Base-by-base conservation (phyloP, 2,113 vertebrate species). In the Dissostichus mawsoni region DNA sequence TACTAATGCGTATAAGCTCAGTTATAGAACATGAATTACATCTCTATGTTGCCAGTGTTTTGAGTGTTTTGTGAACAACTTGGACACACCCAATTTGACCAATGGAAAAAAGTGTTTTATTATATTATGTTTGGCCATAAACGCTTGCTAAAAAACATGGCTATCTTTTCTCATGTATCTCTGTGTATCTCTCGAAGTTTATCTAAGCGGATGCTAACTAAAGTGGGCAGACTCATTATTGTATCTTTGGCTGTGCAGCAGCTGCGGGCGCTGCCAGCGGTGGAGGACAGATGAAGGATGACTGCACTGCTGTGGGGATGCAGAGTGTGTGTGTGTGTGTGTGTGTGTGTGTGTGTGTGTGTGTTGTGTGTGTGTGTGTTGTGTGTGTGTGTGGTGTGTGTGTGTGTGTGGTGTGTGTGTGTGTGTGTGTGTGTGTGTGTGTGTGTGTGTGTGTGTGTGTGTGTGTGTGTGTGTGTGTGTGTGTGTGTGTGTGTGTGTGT, bases 261-360 rank as follows among this genome's bases (percentile, higher is more conserved):
- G 83, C 88, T 87, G 83, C 61, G 65, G 75, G 75, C 80, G 17
- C 68, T 72, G 84, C 76, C 75, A 76, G 80, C 18, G 80, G 66
- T 73, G 76, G 56, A 81, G 71, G 76, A 76, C 69, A 58, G 78
- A 81, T 74, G 74, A 82, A 82, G 84, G 70, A 80, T 82, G 89
- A 82, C 69, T 87, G 80, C 69, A n/a, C 47, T 23, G 84, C 78
- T 74, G 36, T 41, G n/a, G 56, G 69, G 23, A 17, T 23, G 69
- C 16, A 76, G 74, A 47, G 13, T 0, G 36, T 7, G 5, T 41
- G 36, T 41, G 14, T 17, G 52, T 1, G 56, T 45, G 48, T 12
- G 36, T 41, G 36, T 41, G 36, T 41, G 33, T 36, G 33, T 36
- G 33, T 36, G 33, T 36, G 33, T 33, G 33, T 33, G 33, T 33